These are phyloP conservation scores for Anas bernieri DNA, from an alignment of 2,797 vertebrate species.

Conservation along the genomic window DNA sequence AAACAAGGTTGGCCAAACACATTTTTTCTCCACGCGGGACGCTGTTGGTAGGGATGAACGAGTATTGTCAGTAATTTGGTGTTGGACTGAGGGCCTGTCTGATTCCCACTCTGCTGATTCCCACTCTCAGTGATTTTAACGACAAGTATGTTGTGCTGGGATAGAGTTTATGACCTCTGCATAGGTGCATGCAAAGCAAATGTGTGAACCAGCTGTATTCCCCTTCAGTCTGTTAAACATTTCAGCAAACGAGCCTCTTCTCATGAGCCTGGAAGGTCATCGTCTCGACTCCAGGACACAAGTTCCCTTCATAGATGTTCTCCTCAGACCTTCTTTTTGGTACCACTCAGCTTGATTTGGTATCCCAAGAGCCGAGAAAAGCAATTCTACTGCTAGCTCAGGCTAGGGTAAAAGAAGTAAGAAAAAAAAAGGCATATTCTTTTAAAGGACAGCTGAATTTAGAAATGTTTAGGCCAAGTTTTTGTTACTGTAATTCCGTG, in stretches of 20 bases:
- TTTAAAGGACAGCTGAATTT: conserved; percentile 22
- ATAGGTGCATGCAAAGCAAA: neutral
- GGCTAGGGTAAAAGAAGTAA: neutral
- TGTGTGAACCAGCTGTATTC: neutral
- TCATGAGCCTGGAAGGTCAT: neutral
- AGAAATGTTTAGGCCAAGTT: neutral
- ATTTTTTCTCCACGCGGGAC: neutral
- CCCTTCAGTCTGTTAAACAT: neutral
- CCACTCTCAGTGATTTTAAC: neutral
- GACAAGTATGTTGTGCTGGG: neutral
- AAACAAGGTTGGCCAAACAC: neutral
- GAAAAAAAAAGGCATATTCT: neutral
- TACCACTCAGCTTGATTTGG: neutral
- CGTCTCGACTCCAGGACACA: neutral
- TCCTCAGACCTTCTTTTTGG: neutral
- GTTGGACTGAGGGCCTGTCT: neutral
- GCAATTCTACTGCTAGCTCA: neutral
- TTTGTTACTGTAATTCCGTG: neutral
- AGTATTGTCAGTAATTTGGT: neutral
- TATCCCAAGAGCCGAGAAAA: neutral
- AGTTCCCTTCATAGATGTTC: neutral
- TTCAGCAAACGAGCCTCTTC: neutral
- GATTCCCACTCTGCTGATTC: neutral
- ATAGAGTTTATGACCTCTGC: neutral
- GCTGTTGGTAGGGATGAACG: neutral